A percentile compares a stretch with the other conserved stretches of the same genome.
Conservation (phyloP, 1,140 invertebrate genomes). For the Scaptomyza hsui region DNA sequence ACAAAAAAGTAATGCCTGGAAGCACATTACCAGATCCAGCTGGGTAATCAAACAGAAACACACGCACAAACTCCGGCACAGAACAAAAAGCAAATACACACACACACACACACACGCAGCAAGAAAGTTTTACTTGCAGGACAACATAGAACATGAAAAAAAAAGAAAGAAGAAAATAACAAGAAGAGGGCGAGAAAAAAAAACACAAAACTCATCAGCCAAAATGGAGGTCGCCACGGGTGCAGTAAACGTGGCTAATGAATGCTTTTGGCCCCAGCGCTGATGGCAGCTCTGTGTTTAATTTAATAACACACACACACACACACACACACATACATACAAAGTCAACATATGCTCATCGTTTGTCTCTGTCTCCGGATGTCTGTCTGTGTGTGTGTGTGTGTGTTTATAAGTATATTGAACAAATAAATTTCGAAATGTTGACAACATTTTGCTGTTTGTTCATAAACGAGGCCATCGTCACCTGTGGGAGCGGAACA, state of each 20-base stretch:
- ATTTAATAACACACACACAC: slow-evolving; percentile 74
- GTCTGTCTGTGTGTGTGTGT: slow-evolving; percentile 45
- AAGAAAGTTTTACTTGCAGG: slow-evolving; percentile 61
- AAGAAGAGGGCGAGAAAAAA: slow-evolving; percentile 7
- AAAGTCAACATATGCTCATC: slow-evolving; percentile 54
- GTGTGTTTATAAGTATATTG: slow-evolving; percentile 65
- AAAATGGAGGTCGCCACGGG: slow-evolving; percentile 80
- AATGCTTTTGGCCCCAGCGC: slow-evolving; percentile 77
- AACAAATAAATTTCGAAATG: slow-evolving; percentile 83
- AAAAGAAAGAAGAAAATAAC: slow-evolving; percentile 29
- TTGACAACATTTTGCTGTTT: slow-evolving; percentile 82
- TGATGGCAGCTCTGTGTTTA: slow-evolving; percentile 81
- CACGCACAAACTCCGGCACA: slow-evolving; percentile 1
- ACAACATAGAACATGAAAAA: slow-evolving; percentile 35
- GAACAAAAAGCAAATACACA: slow-evolving; percentile 52
- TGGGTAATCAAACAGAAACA: slow-evolving; percentile 14
- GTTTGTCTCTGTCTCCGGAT: slow-evolving; percentile 40
- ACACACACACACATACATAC: slow-evolving; percentile 6
- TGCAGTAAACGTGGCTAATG: slow-evolving; percentile 82
- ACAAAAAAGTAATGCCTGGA: not conserved
- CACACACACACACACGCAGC: slow-evolving; percentile 57
- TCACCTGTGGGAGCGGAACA: slow-evolving; percentile 72
- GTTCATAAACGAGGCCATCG: slow-evolving; percentile 82
- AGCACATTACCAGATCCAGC: not conserved
- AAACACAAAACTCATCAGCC: slow-evolving; percentile 73